Conservation (phyloP, 2,888 invertebrate genomes). For the Hemaris fuciformis region DNA sequence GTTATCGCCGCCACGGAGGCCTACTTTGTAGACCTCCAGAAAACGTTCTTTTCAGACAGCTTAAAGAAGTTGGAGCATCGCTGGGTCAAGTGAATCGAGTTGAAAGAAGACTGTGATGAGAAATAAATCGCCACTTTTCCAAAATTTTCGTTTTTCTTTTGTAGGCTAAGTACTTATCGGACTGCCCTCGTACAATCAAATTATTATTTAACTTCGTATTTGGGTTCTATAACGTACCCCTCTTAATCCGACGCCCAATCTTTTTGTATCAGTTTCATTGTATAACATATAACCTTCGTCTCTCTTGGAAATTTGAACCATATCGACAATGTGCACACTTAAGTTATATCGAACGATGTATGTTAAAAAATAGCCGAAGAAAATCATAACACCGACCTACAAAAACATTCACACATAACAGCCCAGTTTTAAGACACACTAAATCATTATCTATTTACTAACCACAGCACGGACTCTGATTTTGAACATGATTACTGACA, state of each 20-base stretch:
- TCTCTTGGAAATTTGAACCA: slow-evolving; percentile 51
- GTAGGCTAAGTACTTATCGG: no score
- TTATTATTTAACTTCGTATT: not conserved
- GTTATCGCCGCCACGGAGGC: no score
- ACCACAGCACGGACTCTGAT: slow-evolving; percentile 67
- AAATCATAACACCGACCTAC: slow-evolving; percentile 80
- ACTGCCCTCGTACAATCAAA: no score
- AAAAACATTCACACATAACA: slow-evolving; percentile 18
- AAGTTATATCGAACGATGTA: slow-evolving; percentile 67
- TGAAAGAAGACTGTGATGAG: no score
- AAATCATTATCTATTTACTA: slow-evolving; percentile 32
- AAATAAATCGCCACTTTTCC: no score
- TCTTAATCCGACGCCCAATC: slow-evolving; percentile 11
- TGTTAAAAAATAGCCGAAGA: slow-evolving; percentile 75
- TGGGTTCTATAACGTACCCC: slow-evolving; percentile 27
- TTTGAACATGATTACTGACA: slow-evolving; percentile 49
- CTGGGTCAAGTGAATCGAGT: no score
- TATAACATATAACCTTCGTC: slow-evolving; percentile 20
- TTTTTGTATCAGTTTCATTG: slow-evolving; percentile 16
- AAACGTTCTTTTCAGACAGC: no score
- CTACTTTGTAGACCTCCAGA: no score
- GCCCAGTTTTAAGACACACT: slow-evolving; percentile 1
- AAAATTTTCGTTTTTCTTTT: no score
- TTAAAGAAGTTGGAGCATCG: no score
- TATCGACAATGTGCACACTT: slow-evolving; percentile 73